Percentiles rank a stretch among this genome's conserved stretches.
phyloP scores from a whole-genome alignment of 2,113 vertebrate species.

The Perognathus longimembris region DNA sequence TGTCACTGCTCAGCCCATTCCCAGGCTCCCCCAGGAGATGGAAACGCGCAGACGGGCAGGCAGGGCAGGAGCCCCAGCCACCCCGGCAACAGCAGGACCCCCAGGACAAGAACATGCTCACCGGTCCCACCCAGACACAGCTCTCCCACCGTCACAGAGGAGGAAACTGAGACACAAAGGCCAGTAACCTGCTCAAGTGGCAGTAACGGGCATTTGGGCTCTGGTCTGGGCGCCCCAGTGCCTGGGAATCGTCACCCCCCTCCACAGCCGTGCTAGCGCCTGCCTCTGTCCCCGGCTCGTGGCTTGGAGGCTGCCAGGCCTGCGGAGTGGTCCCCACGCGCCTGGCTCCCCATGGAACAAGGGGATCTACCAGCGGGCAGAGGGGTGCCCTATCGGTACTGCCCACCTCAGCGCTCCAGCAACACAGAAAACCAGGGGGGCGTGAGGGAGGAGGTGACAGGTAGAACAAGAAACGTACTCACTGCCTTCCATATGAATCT shows the following conservation, averaged over 20 bases:
- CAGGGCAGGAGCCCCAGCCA: no score
- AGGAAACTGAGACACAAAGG: not conserved
- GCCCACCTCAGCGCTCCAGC: not conserved
- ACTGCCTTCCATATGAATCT: no score
- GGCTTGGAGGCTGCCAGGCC: no score
- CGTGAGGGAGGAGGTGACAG: no score
- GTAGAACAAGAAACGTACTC: no score
- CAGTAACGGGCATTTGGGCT: not conserved
- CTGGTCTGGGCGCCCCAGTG: not conserved
- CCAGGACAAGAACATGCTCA: no score
- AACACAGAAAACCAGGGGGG: not conserved
- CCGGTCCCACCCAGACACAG: accelerated
- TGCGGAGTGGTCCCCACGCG: no score
- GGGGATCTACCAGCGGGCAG: not conserved
- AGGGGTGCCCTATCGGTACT: not conserved
- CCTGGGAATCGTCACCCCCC: not conserved
- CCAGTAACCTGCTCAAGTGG: not conserved
- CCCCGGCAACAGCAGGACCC: no score
- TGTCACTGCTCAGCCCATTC: no score
- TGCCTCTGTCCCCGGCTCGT: not conserved
- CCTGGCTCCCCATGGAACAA: not conserved
- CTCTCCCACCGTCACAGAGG: not conserved
- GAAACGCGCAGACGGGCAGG: no score
- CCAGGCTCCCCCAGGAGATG: no score
- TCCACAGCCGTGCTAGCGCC: accelerated